These are phyloP conservation scores for Pimpla rufipes DNA, from an alignment of 2,888 invertebrate species.

Conservation along the genomic window DNA sequence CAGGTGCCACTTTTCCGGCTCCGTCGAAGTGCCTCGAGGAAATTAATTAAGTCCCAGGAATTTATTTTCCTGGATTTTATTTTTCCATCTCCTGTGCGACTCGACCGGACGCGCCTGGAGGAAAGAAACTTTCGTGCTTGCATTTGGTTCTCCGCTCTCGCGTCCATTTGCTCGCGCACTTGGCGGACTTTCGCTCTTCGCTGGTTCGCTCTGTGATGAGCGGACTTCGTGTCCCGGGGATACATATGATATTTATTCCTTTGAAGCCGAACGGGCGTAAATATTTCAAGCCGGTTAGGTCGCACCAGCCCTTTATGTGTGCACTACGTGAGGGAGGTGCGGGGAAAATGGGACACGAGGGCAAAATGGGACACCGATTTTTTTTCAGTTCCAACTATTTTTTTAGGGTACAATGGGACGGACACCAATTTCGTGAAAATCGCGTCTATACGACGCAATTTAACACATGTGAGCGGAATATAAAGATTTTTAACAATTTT, in stretches of 20 bases:
- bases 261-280: constrained; percentile 75
- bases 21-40: not conserved
- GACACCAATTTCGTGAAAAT: no score
- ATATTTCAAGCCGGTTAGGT: constrained; percentile 77
- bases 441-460: no score
- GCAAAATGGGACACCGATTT: no score
- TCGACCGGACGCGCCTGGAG: not conserved
- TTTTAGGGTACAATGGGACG: no score
- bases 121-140: constrained; percentile 24
- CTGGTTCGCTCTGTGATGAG: constrained; percentile 24
- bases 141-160: constrained; percentile 10
- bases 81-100: not conserved
- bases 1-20: not conserved
- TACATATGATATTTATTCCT: constrained; percentile 78
- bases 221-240: not conserved
- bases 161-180: constrained; percentile 15
- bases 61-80: not conserved
- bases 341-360: no score
- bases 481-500: no score
- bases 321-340: no score
- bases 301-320: constrained; percentile 62
- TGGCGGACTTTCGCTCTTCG: constrained; percentile 37
- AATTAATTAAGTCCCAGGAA: not conserved
- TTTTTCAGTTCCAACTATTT: no score
- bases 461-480: no score